These are phyloP conservation scores for Xyrauchen texanus DNA, from an alignment of 2,113 vertebrate species.

Conservation along the genomic window DNA sequence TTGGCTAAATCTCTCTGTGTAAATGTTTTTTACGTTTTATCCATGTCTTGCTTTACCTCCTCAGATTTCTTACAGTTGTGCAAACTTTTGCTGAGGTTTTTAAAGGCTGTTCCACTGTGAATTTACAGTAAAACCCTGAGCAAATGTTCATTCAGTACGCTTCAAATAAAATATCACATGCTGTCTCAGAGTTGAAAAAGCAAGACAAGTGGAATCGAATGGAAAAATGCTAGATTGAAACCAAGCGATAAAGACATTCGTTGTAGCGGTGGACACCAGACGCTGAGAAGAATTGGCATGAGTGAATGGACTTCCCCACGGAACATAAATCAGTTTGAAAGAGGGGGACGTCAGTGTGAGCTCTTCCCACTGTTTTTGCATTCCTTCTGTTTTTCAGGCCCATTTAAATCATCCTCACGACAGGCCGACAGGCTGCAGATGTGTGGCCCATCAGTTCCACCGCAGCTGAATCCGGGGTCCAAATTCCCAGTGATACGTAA, in stretches of 20 bases:
- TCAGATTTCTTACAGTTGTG: too few species aligned
- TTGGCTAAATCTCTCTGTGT: too few species aligned
- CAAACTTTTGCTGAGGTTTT: too few species aligned
- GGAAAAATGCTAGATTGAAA: background rate
- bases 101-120: too few species aligned
- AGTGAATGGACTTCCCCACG: conserved; percentile 38
- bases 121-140: too few species aligned
- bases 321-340: conserved; percentile 52
- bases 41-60: too few species aligned
- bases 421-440: conserved; percentile 48
- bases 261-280: conserved; percentile 22
- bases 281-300: conserved; percentile 40
- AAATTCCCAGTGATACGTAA: conserved; percentile 42
- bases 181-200: too few species aligned
- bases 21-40: too few species aligned
- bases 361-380: conserved; percentile 45
- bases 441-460: conserved; percentile 46
- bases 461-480: conserved; percentile 11
- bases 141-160: too few species aligned
- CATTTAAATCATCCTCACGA: conserved; percentile 48
- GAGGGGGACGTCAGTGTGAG: conserved; percentile 33
- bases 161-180: too few species aligned
- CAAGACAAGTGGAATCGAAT: background rate
- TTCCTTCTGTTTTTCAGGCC: conserved; percentile 48
- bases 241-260: conserved; percentile 26